Percentiles rank a stretch among this genome's conserved stretches.
Conservation (phyloP, 2,797 vertebrate genomes). For the Parambassis ranga region DNA sequence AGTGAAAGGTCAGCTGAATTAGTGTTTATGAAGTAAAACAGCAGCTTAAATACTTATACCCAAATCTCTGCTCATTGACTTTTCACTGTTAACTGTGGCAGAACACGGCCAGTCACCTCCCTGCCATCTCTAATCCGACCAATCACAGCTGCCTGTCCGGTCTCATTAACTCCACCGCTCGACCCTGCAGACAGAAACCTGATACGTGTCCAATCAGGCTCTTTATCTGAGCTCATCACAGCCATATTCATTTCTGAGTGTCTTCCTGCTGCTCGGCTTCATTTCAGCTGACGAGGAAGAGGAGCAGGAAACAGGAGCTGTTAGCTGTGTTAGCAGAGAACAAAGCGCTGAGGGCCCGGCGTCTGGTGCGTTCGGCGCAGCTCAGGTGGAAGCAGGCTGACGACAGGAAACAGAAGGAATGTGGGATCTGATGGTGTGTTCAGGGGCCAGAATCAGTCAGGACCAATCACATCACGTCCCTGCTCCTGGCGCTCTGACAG, state of each 20-base stretch:
- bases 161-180: constrained; percentile 4
- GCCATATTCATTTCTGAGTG: neutral
- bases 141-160: neutral
- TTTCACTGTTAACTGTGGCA: too few relatives aligned
- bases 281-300: constrained; percentile 4
- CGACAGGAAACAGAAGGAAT: constrained; percentile 8
- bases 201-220: constrained; percentile 1
- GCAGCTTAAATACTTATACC: too few relatives aligned
- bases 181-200: neutral
- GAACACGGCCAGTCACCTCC: neutral
- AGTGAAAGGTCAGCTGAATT: constrained; percentile 9
- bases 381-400: neutral
- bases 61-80: too few relatives aligned
- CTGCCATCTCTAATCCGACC: constrained; percentile 19
- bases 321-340: too few relatives aligned
- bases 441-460: constrained; percentile 8
- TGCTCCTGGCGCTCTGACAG: neutral
- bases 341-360: neutral
- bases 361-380: neutral
- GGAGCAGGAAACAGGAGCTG: neutral
- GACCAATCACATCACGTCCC: constrained; percentile 19
- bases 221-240: neutral
- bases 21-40: too few relatives aligned
- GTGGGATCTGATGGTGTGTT: neutral
- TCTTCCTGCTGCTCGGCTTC: constrained; percentile 8